phyloP scores from a whole-genome alignment of 2,888 invertebrate genomes.

The Tiphia femorata region DNA sequence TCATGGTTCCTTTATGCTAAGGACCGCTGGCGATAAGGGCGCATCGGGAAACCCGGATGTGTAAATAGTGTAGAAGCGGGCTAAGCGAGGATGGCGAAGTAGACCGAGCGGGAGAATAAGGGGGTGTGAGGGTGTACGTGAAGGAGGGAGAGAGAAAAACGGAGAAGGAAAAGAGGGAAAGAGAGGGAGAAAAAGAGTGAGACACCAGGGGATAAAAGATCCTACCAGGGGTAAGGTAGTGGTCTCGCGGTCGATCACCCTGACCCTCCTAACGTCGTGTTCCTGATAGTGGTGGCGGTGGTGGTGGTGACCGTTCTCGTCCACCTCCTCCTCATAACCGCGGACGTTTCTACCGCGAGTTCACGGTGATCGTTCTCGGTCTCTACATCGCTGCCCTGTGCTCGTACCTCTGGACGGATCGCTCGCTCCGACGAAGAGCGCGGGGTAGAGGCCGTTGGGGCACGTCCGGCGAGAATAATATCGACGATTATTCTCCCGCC shows the following conservation, averaged over 20 bases:
- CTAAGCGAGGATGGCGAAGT: background rate
- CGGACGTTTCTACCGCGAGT: background rate
- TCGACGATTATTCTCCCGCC: background rate
- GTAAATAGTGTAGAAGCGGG: too few relatives aligned
- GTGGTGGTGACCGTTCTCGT: background rate
- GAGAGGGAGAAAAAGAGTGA: too few relatives aligned
- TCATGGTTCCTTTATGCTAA: too few relatives aligned
- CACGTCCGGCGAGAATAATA: background rate
- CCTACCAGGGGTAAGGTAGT: conserved; percentile 9
- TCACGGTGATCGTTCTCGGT: background rate
- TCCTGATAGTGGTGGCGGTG: background rate
- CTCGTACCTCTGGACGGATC: background rate
- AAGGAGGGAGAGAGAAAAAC: conserved; percentile 1
- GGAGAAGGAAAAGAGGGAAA: background rate
- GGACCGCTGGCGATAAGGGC: too few relatives aligned
- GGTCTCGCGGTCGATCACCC: conserved; percentile 23
- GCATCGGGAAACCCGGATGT: too few relatives aligned
- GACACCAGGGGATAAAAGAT: too few relatives aligned
- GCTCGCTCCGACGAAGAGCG: background rate
- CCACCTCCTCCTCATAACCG: background rate
- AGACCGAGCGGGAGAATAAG: background rate
- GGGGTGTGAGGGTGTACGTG: background rate
- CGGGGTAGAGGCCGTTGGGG: background rate
- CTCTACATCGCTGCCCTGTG: background rate
- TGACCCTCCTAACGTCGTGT: conserved; percentile 20